Conservation (phyloP, 2,888 invertebrate species). For the Synergus laeviventris region DNA sequence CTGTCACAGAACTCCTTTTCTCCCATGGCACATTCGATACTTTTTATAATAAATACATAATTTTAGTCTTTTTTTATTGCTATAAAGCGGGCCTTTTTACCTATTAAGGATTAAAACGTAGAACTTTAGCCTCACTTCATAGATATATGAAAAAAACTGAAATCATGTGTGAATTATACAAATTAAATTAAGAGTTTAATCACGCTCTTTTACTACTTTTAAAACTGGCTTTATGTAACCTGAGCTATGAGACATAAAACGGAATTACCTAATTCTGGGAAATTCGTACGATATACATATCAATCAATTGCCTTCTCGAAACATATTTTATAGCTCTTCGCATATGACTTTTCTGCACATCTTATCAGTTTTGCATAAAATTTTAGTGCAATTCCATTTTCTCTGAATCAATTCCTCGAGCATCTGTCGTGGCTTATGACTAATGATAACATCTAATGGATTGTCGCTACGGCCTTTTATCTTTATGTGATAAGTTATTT, state of each 20-base stretch:
- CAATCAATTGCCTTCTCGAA: constrained; percentile 13
- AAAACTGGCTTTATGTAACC: not conserved
- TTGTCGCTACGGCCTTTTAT: not conserved
- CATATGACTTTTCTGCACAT: not conserved
- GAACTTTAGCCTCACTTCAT: too few species aligned
- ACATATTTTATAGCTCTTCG: not conserved
- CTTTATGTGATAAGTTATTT: not conserved
- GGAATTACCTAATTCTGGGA: not conserved
- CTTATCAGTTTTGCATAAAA: not conserved
- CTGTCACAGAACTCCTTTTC: too few species aligned
- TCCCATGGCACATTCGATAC: too few species aligned
- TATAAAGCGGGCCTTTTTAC: too few species aligned
- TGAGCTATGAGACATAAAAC: not conserved
- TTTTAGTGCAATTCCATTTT: not conserved
- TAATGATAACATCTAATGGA: not conserved
- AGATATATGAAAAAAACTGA: too few species aligned
- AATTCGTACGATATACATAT: constrained; percentile 25
- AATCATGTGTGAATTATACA: too few species aligned
- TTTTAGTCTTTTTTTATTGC: too few species aligned
- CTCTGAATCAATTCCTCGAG: not conserved
- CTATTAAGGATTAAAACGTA: too few species aligned
- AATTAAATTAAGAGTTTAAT: not conserved
- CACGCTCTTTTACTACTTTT: not conserved
- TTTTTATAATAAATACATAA: too few species aligned
- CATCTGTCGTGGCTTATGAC: not conserved